These are phyloP conservation scores for Moxostoma hubbsi DNA, from an alignment of 2,797 vertebrate species.

Conservation along the genomic window DNA sequence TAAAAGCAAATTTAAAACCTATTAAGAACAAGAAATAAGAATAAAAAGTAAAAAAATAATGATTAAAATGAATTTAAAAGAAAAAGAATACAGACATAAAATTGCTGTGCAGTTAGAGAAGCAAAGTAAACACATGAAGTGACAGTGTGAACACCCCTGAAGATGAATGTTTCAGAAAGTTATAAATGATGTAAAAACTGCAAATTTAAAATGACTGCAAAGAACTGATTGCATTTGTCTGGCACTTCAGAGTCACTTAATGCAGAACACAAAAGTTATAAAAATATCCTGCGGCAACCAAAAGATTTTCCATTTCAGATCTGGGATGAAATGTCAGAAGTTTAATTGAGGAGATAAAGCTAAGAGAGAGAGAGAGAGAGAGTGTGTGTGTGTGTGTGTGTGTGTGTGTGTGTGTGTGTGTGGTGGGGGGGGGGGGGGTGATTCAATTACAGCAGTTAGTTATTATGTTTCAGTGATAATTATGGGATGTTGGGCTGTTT, in stretches of 20 bases:
- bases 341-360: conserved; percentile 59
- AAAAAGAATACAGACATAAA: too few species aligned
- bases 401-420: too few species aligned
- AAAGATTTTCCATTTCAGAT: conserved; percentile 58
- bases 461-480: conserved; percentile 49
- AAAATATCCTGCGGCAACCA: conserved; percentile 50
- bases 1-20: too few species aligned
- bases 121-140: too few species aligned
- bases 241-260: conserved; percentile 46
- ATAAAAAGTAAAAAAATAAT: too few species aligned
- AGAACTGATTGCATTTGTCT: conserved; percentile 19
- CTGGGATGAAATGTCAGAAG: conserved; percentile 56
- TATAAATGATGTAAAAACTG: too few species aligned
- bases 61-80: too few species aligned
- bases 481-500: conserved; percentile 60
- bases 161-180: too few species aligned
- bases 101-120: too few species aligned
- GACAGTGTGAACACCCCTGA: too few species aligned
- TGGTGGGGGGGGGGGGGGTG: background rate
- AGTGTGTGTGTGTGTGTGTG: too few species aligned
- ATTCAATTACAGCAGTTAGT: conserved; percentile 33
- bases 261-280: conserved; percentile 49
- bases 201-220: background rate
- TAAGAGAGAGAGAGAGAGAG: conserved; percentile 25
- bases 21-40: too few species aligned